These are phyloP conservation scores for Bubo scandiacus DNA, from an alignment of 2,113 vertebrate species.

Conservation along the genomic window DNA sequence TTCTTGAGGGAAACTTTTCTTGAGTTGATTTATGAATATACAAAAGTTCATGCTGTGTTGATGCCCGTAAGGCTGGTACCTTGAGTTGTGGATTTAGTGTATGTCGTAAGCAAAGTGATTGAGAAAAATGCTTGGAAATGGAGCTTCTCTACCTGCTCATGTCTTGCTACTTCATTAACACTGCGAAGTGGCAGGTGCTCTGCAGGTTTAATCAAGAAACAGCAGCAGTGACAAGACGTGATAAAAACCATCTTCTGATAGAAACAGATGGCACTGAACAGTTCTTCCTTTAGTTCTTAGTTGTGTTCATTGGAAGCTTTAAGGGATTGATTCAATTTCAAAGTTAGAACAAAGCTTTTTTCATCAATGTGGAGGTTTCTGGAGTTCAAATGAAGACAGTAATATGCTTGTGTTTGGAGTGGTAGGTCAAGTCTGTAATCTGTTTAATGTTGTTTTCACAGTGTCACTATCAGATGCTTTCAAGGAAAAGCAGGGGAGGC, in stretches of 20 bases:
- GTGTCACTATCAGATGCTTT: not conserved
- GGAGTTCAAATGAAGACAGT: not conserved
- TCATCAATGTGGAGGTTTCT: not conserved
- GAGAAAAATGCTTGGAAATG: not conserved
- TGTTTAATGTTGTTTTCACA: not conserved
- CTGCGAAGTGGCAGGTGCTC: not conserved
- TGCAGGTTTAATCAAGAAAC: not conserved
- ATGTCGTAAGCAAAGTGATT: not conserved
- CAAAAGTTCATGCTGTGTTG: not conserved
- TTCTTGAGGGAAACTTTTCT: not conserved
- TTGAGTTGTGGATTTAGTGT: not conserved
- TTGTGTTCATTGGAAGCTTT: not conserved
- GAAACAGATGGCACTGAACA: not conserved
- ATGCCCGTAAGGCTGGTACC: not conserved
- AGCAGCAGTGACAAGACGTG: not conserved
- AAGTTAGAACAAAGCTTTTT: not conserved
- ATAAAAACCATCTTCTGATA: not conserved
- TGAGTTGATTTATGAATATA: not conserved
- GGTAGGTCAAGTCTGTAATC: not conserved
- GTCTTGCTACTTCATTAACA: not conserved
- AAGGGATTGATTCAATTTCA: not conserved
- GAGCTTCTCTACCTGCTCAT: not conserved
- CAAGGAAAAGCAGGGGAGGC: not conserved
- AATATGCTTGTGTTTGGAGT: not conserved
- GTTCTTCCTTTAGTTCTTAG: not conserved